Base-by-base conservation (phyloP, 1,140 invertebrate genomes). In the Cyrtorhinus lividipennis region DNA sequence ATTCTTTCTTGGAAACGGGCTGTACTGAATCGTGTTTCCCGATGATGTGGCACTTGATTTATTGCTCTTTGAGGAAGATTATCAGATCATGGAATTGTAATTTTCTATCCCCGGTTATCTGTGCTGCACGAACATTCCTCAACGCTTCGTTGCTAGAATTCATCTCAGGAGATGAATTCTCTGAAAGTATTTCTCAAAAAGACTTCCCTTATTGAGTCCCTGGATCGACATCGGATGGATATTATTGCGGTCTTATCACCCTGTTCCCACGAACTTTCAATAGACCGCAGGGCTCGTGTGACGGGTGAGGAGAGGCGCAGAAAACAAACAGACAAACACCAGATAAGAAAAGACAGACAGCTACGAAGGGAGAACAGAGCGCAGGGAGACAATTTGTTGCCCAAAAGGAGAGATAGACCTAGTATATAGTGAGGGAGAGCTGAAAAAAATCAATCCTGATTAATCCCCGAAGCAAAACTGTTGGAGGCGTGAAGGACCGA, bases 361-460 rank as follows among this genome's bases (percentile, higher is more conserved):
- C n/a, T n/a, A n/a, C n/a, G n/a, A n/a, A n/a, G 23, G 56, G 56
- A 26, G 18, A 24, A 58, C n/a, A 56, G 25, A 24, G 24, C 22
- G 26, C 1, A 38, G 38, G 26, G 23, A n/a, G n/a, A 27, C 26
- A 45, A 38, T 60, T 38, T 30, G 59, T 45, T 57, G 59, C 58
- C 58, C 24, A 58, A 44, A 24, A 46, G 60, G 62, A 46, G 61
- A 65, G 58, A 38, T n/a, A n/a, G n/a, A n/a, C n/a, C n/a, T n/a
- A n/a, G n/a, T n/a, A n/a, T n/a, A n/a, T n/a, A n/a, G 15, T 38
- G 30, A 38, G 30, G 30, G 30, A 38, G 30, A 15, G 30, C 15
- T 59, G 61, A 63, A 57, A 66, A 66, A 66, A 62, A 66, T 66
- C 65, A 66, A 66, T 66, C 62, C 57, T 66, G 65, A 66, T 66